Conservation (phyloP, 2,888 invertebrate genomes). For the Agelastica alni region DNA sequence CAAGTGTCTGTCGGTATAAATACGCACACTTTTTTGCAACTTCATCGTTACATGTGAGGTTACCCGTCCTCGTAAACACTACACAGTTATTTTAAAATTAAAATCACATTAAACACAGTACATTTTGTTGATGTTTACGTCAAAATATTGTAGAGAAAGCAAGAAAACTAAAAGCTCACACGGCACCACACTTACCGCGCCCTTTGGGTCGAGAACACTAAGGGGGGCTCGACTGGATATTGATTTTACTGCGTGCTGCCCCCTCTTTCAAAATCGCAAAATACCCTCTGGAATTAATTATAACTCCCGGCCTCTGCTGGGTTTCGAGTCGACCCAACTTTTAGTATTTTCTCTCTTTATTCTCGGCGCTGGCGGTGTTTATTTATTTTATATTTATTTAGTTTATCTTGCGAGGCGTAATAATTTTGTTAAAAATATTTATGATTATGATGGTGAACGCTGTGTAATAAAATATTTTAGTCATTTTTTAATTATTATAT, state of each 20-base stretch:
- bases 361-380: slow-evolving; percentile 24
- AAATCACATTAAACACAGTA: slow-evolving; percentile 24
- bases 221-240: slow-evolving; percentile 47
- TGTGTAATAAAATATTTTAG: slow-evolving; percentile 7
- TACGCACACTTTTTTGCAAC: slow-evolving; percentile 37
- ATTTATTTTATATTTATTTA: slow-evolving; percentile 23
- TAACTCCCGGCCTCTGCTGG: slow-evolving; percentile 31
- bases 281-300: slow-evolving; percentile 47
- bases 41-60: slow-evolving; percentile 32
- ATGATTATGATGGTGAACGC: background rate
- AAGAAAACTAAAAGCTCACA: slow-evolving; percentile 12
- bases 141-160: slow-evolving; percentile 1
- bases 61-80: slow-evolving; percentile 6
- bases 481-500: slow-evolving; percentile 4
- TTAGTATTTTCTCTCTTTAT: slow-evolving; percentile 28
- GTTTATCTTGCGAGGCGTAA: slow-evolving; percentile 13
- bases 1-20: slow-evolving; percentile 66
- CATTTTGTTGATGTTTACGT: slow-evolving; percentile 25
- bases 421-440: slow-evolving; percentile 16
- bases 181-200: slow-evolving; percentile 40
- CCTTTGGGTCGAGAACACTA: slow-evolving; percentile 37
- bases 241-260: slow-evolving; percentile 48
- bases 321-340: slow-evolving; percentile 28
- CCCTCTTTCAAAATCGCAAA: slow-evolving; percentile 47
- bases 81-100: slow-evolving; percentile 23